A percentile compares a stretch with the other conserved stretches of the same genome.
These are phyloP conservation scores for Drosophila melanosoma DNA, from an alignment of 2,888 invertebrate species.

Conservation along the genomic window DNA sequence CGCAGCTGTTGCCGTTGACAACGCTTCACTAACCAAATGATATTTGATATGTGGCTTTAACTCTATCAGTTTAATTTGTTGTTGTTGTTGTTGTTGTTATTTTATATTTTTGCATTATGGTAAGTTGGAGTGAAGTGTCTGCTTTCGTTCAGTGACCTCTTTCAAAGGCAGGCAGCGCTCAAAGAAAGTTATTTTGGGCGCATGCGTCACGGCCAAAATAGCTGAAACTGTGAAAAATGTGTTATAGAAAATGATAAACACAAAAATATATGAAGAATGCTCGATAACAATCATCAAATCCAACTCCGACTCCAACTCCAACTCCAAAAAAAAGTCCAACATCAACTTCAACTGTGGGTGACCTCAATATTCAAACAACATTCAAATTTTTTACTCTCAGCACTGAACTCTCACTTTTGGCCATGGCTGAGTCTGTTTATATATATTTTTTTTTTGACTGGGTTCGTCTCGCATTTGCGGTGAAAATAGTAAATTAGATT, in stretches of 20 bases:
- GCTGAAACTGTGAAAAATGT: conserved; percentile 58
- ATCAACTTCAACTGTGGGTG: conserved; percentile 33
- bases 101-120: conserved; percentile 17
- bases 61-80: neutral
- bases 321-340: conserved; percentile 6
- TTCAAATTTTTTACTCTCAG: conserved; percentile 56
- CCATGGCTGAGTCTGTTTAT: conserved; percentile 25
- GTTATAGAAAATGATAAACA: conserved; percentile 42
- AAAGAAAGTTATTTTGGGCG: conserved; percentile 61
- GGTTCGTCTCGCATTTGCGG: conserved; percentile 21
- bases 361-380: conserved; percentile 62
- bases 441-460: conserved; percentile 5
- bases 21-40: conserved; percentile 33
- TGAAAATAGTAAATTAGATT: conserved; percentile 61
- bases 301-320: conserved; percentile 9
- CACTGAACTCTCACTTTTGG: conserved; percentile 65
- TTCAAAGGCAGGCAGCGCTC: conserved; percentile 33
- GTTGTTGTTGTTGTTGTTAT: neutral
- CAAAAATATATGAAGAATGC: conserved; percentile 20
- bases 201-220: conserved; percentile 60
- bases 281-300: conserved; percentile 59
- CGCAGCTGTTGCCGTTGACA: conserved; percentile 43
- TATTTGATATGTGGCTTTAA: conserved; percentile 37
- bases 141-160: conserved; percentile 73
- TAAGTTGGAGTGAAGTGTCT: conserved; percentile 18